Evolutionary conservation across 2,797 vertebrate genomes (phyloP).

Genomic region (Halcyon badia): DNA sequence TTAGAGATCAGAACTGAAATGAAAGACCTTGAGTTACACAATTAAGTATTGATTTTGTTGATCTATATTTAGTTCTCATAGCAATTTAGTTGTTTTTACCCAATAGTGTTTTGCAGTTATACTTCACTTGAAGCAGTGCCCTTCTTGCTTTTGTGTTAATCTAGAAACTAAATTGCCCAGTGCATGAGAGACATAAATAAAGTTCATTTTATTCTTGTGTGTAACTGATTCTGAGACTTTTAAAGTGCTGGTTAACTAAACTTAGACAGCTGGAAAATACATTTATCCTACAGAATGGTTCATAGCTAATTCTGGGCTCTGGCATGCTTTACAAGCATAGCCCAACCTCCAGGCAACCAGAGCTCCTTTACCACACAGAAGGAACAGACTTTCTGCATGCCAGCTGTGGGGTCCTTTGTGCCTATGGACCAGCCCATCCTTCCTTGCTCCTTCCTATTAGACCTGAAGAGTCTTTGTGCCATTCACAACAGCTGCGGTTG

Average conservation of each 20-base stretch:
- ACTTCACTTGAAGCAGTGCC: conserved; percentile 66
- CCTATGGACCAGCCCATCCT: background rate
- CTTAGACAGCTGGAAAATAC: conserved; percentile 58
- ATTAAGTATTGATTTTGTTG: conserved; percentile 85
- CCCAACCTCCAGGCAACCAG: background rate
- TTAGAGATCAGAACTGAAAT: conserved; percentile 77
- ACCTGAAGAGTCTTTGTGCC: background rate
- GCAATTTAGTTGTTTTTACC: conserved; percentile 75
- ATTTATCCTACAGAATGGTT: conserved; percentile 47
- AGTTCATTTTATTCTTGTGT: conserved; percentile 62
- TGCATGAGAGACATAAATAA: conserved; percentile 73
- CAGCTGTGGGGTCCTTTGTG: background rate
- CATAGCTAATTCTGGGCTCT: background rate
- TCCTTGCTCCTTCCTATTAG: background rate
- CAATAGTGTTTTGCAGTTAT: conserved; percentile 58
- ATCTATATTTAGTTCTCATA: conserved; percentile 81
- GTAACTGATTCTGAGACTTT: conserved; percentile 49
- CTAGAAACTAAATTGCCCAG: conserved; percentile 77
- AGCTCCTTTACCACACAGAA: background rate
- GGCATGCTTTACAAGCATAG: background rate
- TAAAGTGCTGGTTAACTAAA: conserved; percentile 69
- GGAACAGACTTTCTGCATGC: background rate
- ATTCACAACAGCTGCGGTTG: background rate
- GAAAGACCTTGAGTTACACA: conserved; percentile 77
- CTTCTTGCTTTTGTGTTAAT: conserved; percentile 73